These are phyloP conservation scores for Irena cyanogastra DNA, from an alignment of 2,113 vertebrate genomes.

Conservation along the genomic window DNA sequence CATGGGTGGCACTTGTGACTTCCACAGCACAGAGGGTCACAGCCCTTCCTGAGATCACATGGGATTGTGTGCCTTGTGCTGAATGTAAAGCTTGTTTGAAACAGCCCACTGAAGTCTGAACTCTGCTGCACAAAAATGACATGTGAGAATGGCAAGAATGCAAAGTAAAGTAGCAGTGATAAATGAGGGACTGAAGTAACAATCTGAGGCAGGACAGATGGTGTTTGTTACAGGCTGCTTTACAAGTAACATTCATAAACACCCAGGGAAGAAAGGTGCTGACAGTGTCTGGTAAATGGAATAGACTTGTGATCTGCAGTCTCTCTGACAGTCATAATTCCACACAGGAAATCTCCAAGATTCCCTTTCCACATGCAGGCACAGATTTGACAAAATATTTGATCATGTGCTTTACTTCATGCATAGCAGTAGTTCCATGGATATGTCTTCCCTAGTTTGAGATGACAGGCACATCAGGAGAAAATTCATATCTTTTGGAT, in stretches of 20 bases:
- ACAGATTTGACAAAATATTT: not conserved
- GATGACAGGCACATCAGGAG: not conserved
- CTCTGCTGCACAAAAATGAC: not conserved
- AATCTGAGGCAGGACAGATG: slow-evolving; percentile 22
- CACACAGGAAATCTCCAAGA: not conserved
- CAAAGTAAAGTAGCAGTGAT: not conserved
- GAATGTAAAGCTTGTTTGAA: not conserved
- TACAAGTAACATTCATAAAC: slow-evolving; percentile 15
- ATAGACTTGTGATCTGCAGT: slow-evolving; percentile 8
- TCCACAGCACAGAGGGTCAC: not conserved
- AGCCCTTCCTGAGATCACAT: not conserved
- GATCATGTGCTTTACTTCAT: not conserved
- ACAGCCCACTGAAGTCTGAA: not conserved
- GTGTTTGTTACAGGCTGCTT: not conserved
- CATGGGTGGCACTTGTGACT: not conserved
- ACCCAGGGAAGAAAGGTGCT: slow-evolving; percentile 39
- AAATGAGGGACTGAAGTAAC: not conserved
- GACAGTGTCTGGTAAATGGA: slow-evolving; percentile 27
- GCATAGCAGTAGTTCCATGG: not conserved
- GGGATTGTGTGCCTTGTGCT: not conserved
- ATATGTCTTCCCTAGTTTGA: not conserved
- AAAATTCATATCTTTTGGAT: not conserved
- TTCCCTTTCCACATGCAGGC: not conserved
- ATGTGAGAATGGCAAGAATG: not conserved
- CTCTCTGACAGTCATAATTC: not conserved